Base-by-base conservation (phyloP, 2,113 vertebrate genomes). In the Carlito syrichta region DNA sequence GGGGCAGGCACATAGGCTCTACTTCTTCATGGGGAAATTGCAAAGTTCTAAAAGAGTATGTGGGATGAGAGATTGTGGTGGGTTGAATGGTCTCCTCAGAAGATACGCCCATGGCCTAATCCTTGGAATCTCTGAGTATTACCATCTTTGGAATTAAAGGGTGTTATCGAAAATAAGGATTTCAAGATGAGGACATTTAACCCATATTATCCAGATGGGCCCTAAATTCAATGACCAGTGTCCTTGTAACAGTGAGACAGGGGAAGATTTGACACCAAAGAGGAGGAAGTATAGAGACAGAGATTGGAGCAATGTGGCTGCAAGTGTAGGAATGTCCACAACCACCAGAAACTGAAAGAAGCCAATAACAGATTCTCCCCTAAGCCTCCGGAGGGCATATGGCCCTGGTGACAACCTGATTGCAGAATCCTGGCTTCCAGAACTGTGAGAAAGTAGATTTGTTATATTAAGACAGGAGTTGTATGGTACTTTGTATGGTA, bases 251-350 rank as follows among this genome's bases (percentile, higher is more conserved):
- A 58, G 10, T 73, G 48, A 83, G 13, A 5, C 9, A n/a, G 71
- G 58, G 63, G 8, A n/a, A 25, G 17, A 62, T 22, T 38, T 69
- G 45, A 78, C n/a, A 20, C 11, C 25, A 63, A 27, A 35, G 6
- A 52, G 52, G 30, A 71, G n/a, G 10, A 52, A 52, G 32, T 54
- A 0, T 4, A 32, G 30, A 92, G 22, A 40, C 20, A 58, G 62
- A 54, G 27, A 9, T 8, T 38, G 9, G 1, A 9, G 0, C 32
- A 10, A 20, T 23, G 2, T 3, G 6, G 12, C 10, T 23, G 4
- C 5, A 1, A 19, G 2, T 38, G 8, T 38, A 38, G 8, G 68
- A 25, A 45, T 14, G 62, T n/a, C 32, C 0, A 0, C 27, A 22
- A 48, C 14, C 9, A 8, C 9, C 40, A 32, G 68, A 52, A 71